Base-by-base conservation (phyloP, 2,888 invertebrate species). In the Tuta absoluta region DNA sequence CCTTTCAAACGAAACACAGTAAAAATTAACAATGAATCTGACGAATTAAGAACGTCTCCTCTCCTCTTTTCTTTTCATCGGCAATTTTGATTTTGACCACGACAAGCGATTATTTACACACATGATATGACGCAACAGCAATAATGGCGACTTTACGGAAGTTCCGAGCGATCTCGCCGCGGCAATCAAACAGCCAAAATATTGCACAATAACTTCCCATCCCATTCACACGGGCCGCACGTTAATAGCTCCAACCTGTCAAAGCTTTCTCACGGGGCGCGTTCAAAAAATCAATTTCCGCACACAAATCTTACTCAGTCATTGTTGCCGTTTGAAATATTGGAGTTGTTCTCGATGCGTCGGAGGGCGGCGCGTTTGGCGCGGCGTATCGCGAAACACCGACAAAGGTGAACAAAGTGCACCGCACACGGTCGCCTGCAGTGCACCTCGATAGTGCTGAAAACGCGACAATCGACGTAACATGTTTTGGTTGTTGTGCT, bases 211-310 rank as follows among this genome's bases (percentile, higher is more conserved):
- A 77, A 80, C 83, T 82, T 84, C 84, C 81, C 80, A 77, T 71
- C 74, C 69, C 68, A 66, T 68, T 69, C 72, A 76, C 74, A 75
- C 69, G 72, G 73, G 80, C 67, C 80, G 81, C 79, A 78, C 69
- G 70, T 76, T 75, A 83, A 80, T 78, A 76, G 78, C 78, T 78
- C 75, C 80, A 86, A 87, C 87, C 87, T 86, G 89, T 85, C 89
- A 87, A 86, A 85, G 84, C 83, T 84, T 89, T 90, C 89, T 86
- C 89, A 88, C 87, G 87, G 76, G 76, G 70, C 68, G 67, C 67
- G 74, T 77, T 82, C 79, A 87, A 91, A 91, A 91, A 90, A 89
- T 86, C 90, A 87, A 91, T 91, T 90, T 91, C 91, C 91, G 91
- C 90, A 91, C 88, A 91, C 90, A 90, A 91, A 89, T 90, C 85